Evolutionary conservation across 2,113 vertebrate genomes (phyloP).

Genomic region (Stegastes partitus): DNA sequence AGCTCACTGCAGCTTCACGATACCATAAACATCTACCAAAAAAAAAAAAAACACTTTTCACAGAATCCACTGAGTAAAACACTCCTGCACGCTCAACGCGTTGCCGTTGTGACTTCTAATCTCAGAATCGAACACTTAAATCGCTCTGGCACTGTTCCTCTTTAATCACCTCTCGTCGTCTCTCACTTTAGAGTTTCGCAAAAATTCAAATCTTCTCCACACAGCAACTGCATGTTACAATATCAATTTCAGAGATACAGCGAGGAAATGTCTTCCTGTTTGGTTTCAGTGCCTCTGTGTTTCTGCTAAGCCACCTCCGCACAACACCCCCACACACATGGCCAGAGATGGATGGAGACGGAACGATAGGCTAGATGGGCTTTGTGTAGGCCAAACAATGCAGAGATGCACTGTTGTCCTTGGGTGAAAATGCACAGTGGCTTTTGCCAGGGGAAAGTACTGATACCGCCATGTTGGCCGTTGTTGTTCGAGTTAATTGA

Average conservation of each 20-base stretch:
- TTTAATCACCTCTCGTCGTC: not conserved
- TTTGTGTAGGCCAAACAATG: slow-evolving; percentile 71
- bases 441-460: slow-evolving; percentile 37
- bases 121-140: not conserved
- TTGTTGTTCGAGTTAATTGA: slow-evolving; percentile 52
- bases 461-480: slow-evolving; percentile 3
- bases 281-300: slow-evolving; percentile 64
- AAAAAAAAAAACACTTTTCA: not conserved
- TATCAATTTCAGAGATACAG: slow-evolving; percentile 57
- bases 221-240: slow-evolving; percentile 32
- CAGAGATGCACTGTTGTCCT: slow-evolving; percentile 52
- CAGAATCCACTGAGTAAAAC: not conserved
- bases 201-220: slow-evolving; percentile 3
- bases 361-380: slow-evolving; percentile 51
- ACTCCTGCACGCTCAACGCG: not conserved
- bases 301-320: slow-evolving; percentile 78
- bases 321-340: slow-evolving; percentile 79
- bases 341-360: slow-evolving; percentile 68
- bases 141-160: no score
- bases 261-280: slow-evolving; percentile 58
- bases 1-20: not conserved
- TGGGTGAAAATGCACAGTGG: slow-evolving; percentile 37
- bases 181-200: not conserved
- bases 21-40: not conserved
- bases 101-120: not conserved